phyloP scores from a whole-genome alignment of 2,113 vertebrate genomes.

The Leiothrix lutea region DNA sequence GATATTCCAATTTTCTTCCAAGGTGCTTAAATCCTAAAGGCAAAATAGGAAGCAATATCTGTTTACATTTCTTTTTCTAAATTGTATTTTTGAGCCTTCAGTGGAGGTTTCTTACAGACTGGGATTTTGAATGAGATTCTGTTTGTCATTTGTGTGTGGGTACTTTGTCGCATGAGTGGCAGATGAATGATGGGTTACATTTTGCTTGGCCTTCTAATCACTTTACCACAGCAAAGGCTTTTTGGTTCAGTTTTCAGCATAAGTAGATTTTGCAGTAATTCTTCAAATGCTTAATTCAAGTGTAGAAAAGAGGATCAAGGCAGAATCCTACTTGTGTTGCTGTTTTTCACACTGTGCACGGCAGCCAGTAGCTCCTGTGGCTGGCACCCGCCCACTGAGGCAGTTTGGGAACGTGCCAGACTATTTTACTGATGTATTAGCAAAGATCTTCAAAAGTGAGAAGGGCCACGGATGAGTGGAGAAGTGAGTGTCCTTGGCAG shows the following conservation, averaged over 20 bases:
- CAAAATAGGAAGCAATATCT: background rate
- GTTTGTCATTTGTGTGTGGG: rapidly evolving
- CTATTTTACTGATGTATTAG: background rate
- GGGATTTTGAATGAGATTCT: background rate
- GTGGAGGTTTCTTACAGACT: background rate
- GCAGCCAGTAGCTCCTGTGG: background rate
- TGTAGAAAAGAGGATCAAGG: constrained; percentile 9
- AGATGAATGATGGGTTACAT: background rate
- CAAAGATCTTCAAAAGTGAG: background rate
- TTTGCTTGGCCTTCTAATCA: background rate
- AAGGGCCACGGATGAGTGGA: background rate
- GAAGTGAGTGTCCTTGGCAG: background rate
- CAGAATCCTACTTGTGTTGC: background rate
- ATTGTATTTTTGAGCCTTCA: background rate
- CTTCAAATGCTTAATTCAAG: background rate
- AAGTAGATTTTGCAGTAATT: constrained; percentile 10
- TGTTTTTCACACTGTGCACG: background rate
- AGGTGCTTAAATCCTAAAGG: background rate
- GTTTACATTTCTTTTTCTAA: background rate
- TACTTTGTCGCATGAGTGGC: background rate
- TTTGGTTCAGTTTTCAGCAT: background rate
- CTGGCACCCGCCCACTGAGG: background rate
- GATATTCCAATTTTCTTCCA: background rate
- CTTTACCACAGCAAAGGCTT: background rate
- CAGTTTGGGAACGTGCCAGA: background rate